Percentiles rank a stretch among this genome's conserved stretches.
Evolutionary conservation across 1,140 invertebrate genomes (phyloP).

Genomic region (Drosophila sechellia): DNA sequence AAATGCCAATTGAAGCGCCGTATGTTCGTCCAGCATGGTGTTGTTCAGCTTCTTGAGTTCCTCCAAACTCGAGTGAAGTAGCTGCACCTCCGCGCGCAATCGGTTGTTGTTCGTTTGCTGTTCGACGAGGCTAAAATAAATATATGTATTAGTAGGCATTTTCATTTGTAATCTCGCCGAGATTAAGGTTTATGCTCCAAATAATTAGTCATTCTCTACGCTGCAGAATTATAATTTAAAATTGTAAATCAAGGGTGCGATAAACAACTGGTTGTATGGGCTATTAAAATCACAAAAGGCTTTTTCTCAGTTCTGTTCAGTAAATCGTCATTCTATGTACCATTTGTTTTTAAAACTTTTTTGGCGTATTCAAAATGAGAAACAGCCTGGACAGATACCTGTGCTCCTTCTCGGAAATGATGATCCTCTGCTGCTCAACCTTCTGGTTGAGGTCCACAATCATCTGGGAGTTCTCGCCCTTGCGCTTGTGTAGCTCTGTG

Average conservation of each 20-base stretch:
- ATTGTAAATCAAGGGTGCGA: no score
- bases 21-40: slow-evolving; percentile 96
- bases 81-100: slow-evolving; percentile 88
- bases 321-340: no score
- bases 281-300: no score
- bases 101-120: slow-evolving; percentile 88
- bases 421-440: slow-evolving; percentile 94
- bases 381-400: slow-evolving; percentile 86
- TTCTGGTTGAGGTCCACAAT: slow-evolving; percentile 95
- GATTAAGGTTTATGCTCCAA: no score
- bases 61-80: slow-evolving; percentile 86
- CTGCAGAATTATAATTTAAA: no score
- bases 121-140: slow-evolving; percentile 89
- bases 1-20: slow-evolving; percentile 96
- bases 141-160: background rate
- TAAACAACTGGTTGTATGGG: no score
- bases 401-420: slow-evolving; percentile 89
- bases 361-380: background rate
- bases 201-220: no score
- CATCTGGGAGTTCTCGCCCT: slow-evolving; percentile 96
- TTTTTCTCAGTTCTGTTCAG: no score
- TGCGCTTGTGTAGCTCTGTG: slow-evolving; percentile 93
- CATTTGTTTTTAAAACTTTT: background rate
- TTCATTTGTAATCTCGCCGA: background rate
- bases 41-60: slow-evolving; percentile 94